These are phyloP conservation scores for Sorex maritimensis DNA, from an alignment of 2,797 vertebrate species.

Conservation along the genomic window DNA sequence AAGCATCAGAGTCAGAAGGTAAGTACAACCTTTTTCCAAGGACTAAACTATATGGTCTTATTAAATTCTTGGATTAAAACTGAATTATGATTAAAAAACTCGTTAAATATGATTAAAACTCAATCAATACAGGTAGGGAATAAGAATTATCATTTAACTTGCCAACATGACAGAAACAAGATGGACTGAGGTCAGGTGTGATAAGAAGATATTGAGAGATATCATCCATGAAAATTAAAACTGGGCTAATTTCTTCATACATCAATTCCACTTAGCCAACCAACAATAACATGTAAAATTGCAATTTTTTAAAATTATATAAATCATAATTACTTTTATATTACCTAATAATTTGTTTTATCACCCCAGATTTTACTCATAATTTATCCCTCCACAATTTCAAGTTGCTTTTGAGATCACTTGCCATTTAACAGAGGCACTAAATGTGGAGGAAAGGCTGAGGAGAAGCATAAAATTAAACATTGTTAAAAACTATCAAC, in stretches of 20 bases:
- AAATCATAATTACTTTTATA: background rate
- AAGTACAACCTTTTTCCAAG: background rate
- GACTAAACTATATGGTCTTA: background rate
- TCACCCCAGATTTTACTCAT: background rate
- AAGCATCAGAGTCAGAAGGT: background rate
- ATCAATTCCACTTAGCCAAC: background rate
- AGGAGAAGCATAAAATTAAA: background rate
- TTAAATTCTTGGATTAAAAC: no score
- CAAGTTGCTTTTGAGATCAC: background rate
- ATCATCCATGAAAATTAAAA: conserved; percentile 3
- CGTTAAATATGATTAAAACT: no score
- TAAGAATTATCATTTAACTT: background rate
- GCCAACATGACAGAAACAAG: background rate
- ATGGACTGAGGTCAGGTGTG: background rate
- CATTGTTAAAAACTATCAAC: background rate
- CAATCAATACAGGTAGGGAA: no score
- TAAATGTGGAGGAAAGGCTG: background rate
- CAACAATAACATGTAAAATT: background rate
- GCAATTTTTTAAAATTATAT: background rate
- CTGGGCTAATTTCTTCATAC: conserved; percentile 17
- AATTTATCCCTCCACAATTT: background rate
- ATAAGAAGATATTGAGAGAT: background rate
- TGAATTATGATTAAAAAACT: no score
- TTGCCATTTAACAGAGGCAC: background rate
- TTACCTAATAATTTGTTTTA: conserved; percentile 7